Percentiles rank a stretch among this genome's conserved stretches.
Evolutionary conservation across 2,113 vertebrate species (phyloP).

Genomic region (Brachypteracias leptosomus): DNA sequence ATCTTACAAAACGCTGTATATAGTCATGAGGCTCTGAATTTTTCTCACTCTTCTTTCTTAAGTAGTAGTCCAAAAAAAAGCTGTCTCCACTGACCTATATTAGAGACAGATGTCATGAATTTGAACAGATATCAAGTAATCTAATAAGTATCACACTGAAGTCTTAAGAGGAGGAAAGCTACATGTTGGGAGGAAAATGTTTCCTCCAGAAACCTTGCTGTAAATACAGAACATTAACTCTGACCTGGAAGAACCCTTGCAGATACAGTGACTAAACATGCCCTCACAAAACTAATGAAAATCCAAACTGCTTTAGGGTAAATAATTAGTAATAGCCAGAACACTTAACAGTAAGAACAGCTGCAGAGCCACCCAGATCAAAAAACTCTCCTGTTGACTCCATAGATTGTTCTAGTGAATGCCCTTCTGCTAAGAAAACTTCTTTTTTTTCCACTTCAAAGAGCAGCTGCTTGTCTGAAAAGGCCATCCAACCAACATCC

Average conservation of each 20-base stretch:
- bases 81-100: not conserved
- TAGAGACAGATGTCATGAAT: not conserved
- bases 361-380: not conserved
- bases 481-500: not conserved
- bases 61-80: not conserved
- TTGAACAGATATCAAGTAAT: not conserved
- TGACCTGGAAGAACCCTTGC: not conserved
- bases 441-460: not conserved
- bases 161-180: not conserved
- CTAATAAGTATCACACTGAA: not conserved
- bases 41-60: not conserved
- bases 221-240: not conserved
- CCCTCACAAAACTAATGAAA: not conserved
- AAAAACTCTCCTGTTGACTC: not conserved
- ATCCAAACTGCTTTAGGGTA: not conserved
- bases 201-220: not conserved
- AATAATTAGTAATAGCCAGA: not conserved
- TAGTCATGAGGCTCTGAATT: not conserved
- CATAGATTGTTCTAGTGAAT: slow-evolving; percentile 3
- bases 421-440: not conserved
- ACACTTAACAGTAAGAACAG: not conserved
- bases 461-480: not conserved
- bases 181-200: not conserved
- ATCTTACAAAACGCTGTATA: slow-evolving; percentile 9
- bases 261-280: not conserved